Conservation (phyloP, 2,888 invertebrate genomes). For the Eristalinus sepulchralis region DNA sequence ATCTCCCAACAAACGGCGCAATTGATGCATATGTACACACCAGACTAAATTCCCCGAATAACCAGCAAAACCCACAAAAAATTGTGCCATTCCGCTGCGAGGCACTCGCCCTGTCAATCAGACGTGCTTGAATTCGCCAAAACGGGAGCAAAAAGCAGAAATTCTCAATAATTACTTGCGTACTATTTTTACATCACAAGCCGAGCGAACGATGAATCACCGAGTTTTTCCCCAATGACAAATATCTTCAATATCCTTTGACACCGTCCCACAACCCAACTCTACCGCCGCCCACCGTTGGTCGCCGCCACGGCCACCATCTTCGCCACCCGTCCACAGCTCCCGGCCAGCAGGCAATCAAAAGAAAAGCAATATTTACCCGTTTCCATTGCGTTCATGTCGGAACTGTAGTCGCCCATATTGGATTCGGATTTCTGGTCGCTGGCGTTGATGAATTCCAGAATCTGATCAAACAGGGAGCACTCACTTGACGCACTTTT, state of each 20-base stretch:
- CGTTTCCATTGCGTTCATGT: conserved; percentile 75
- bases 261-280: background rate
- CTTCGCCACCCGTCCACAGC: background rate
- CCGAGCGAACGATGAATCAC: conserved; percentile 55
- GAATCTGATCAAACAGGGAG: background rate
- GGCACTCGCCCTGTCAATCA: background rate
- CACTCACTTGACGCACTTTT: background rate
- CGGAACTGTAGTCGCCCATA: conserved; percentile 71
- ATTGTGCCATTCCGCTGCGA: background rate
- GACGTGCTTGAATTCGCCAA: background rate
- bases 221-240: conserved; percentile 46
- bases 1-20: background rate
- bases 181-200: conserved; percentile 52
- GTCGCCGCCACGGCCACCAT: background rate
- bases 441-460: background rate
- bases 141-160: background rate
- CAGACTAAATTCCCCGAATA: background rate
- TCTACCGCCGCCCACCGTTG: background rate
- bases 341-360: background rate
- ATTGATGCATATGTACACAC: background rate
- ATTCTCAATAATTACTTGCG: conserved; percentile 44
- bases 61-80: background rate
- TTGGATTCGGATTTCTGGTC: conserved; percentile 41
- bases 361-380: conserved; percentile 76
- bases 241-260: conserved; percentile 25